Evolutionary conservation across 2,797 vertebrate genomes (phyloP).

Genomic region (Okamejei kenojei): DNA sequence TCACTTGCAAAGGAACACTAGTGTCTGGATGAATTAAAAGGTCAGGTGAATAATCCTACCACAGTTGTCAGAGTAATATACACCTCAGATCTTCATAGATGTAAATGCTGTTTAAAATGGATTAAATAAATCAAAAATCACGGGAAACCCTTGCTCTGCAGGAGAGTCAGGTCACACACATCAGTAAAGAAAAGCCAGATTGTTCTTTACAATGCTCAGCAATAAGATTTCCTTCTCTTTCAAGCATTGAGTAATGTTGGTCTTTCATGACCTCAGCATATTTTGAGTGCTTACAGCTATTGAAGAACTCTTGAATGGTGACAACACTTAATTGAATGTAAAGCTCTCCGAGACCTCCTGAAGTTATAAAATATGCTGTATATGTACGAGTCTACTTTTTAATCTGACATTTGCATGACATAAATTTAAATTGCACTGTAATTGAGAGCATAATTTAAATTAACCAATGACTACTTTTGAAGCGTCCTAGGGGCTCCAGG

Average conservation of each 20-base stretch:
- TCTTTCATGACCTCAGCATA: neutral
- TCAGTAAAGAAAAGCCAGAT: neutral
- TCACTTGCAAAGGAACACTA: neutral
- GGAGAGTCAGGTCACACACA: neutral
- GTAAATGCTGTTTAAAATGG: neutral
- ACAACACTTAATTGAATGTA: no score
- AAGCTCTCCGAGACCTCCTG: no score
- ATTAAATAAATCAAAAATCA: neutral
- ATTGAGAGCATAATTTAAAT: no score
- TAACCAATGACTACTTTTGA: no score
- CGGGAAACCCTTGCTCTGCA: neutral
- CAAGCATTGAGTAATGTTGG: conserved; percentile 8
- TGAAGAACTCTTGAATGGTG: neutral
- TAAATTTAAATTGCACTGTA: neutral
- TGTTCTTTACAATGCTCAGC: neutral
- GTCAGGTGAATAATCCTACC: neutral
- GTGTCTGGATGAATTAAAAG: neutral
- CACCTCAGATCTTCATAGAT: neutral
- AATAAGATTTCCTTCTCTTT: neutral
- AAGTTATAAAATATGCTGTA: neutral
- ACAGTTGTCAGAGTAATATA: neutral
- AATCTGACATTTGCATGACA: neutral
- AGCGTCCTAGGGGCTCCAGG: no score
- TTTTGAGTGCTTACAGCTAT: neutral
- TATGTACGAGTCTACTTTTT: neutral